A percentile compares a stretch with the other conserved stretches of the same genome.
Conservation (phyloP, 2,113 vertebrate species). For the Chloropsis cyanopogon region DNA sequence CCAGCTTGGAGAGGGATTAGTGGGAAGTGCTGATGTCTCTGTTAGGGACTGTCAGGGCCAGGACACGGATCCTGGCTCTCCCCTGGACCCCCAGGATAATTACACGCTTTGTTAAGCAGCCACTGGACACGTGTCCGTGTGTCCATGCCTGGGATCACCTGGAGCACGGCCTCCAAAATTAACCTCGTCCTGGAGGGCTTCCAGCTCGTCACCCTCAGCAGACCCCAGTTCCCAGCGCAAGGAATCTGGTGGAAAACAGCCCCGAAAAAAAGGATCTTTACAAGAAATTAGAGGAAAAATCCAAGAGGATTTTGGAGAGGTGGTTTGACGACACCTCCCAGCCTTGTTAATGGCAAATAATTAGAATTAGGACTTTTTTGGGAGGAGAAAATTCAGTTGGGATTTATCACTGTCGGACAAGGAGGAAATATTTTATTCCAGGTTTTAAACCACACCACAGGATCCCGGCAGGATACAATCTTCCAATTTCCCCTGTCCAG, state of each 20-base stretch:
- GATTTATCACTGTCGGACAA: not conserved
- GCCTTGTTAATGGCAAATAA: not conserved
- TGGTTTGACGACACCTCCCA: not conserved
- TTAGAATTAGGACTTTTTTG: not conserved
- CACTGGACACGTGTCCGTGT: not conserved
- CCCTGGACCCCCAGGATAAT: not conserved
- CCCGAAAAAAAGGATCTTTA: not conserved
- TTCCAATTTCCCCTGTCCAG: fast-evolving
- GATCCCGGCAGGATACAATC: fast-evolving
- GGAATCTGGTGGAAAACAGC: not conserved
- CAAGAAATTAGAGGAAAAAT: not conserved
- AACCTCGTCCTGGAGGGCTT: not conserved
- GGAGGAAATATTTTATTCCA: not conserved
- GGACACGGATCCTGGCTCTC: not conserved
- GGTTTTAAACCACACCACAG: not conserved
- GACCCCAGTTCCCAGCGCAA: fast-evolving
- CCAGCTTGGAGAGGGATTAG: not conserved
- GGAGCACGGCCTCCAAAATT: not conserved
- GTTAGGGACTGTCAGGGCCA: not conserved
- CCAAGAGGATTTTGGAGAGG: not conserved
- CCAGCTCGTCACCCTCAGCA: not conserved
- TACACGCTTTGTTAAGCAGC: not conserved
- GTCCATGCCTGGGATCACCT: not conserved
- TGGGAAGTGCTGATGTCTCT: not conserved
- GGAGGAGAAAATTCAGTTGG: not conserved